Evolutionary conservation across 2,797 vertebrate species (phyloP).

Genomic region (Sylvia borin): DNA sequence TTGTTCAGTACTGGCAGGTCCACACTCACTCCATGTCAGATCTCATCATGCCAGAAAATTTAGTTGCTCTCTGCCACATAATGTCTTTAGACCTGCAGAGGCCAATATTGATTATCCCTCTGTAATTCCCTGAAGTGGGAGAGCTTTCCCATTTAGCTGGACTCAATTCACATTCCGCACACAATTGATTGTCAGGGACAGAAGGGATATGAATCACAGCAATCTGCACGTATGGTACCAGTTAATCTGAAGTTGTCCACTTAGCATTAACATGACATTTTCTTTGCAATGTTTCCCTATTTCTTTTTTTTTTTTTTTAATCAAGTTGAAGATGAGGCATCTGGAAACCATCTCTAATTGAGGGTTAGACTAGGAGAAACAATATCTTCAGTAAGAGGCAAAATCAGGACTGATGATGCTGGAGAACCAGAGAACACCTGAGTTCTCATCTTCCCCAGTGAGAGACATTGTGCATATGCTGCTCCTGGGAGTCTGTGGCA

Average conservation of each 20-base stretch:
- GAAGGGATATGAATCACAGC: background rate
- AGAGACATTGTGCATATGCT: background rate
- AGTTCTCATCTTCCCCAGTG: background rate
- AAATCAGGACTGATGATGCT: background rate
- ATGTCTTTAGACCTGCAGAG: background rate
- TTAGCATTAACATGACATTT: background rate
- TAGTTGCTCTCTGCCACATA: background rate
- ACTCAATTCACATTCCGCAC: background rate
- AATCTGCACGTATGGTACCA: background rate
- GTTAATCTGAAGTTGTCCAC: background rate
- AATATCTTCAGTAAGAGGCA: background rate
- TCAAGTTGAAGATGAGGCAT: background rate
- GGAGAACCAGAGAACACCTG: background rate
- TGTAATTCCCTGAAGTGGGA: background rate
- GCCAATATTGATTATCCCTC: background rate
- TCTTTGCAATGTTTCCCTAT: background rate
- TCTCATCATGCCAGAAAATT: background rate
- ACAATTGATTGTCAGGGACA: background rate
- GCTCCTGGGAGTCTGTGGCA: background rate
- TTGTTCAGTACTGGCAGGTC: background rate
- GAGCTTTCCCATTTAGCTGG: background rate
- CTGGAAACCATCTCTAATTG: background rate
- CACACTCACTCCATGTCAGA: background rate
- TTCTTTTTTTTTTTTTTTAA: background rate
- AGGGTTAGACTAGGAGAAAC: background rate